Conservation (phyloP, 2,113 vertebrate species). For the Silurus asotus region DNA sequence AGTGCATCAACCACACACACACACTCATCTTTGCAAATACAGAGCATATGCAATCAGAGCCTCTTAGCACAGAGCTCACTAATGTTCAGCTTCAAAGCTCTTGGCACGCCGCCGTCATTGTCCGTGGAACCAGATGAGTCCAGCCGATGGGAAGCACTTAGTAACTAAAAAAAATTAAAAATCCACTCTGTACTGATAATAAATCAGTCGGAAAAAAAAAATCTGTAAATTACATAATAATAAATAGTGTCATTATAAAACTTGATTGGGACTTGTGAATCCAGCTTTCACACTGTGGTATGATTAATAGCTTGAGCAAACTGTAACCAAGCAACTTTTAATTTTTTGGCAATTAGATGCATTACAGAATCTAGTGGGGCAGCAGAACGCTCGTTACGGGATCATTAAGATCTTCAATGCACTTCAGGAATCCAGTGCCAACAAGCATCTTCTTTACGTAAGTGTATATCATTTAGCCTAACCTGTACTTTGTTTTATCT, state of each 20-base stretch:
- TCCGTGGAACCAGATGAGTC: not conserved
- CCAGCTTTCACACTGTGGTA: not conserved
- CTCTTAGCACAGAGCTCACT: not conserved
- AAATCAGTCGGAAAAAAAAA: not conserved
- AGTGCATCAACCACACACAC: not conserved
- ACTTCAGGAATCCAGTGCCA: slow-evolving; percentile 91
- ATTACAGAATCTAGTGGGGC: slow-evolving; percentile 92
- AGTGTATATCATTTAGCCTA: slow-evolving; percentile 60
- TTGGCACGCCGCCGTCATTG: not conserved
- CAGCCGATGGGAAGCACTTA: not conserved
- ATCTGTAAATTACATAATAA: not conserved
- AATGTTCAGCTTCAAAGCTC: not conserved
- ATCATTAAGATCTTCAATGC: slow-evolving; percentile 96
- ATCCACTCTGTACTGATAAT: not conserved
- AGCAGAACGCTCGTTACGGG: slow-evolving; percentile 93
- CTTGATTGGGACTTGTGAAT: not conserved
- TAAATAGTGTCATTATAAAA: not conserved
- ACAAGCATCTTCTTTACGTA: slow-evolving; percentile 97
- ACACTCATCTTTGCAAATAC: not conserved
- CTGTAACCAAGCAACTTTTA: not conserved
- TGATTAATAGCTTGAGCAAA: not conserved
- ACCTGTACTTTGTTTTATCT: not conserved
- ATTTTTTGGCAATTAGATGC: slow-evolving; percentile 77
- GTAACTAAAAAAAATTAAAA: not conserved
- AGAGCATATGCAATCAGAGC: not conserved